These are phyloP conservation scores for Beris chalybata DNA, from an alignment of 2,888 invertebrate genomes.

Conservation along the genomic window DNA sequence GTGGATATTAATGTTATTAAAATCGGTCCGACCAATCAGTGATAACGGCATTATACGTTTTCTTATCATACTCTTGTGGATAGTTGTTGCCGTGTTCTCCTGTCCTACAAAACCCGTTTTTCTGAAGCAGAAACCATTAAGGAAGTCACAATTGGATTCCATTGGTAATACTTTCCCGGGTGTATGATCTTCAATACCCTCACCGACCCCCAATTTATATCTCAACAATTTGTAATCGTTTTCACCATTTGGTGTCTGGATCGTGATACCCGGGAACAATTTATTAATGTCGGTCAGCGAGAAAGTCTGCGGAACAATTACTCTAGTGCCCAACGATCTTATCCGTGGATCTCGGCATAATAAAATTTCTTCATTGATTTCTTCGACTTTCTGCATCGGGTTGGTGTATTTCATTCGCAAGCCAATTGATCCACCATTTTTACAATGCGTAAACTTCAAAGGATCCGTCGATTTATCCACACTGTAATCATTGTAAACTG, in stretches of 20 bases:
- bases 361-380: conserved; percentile 40
- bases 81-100: conserved; percentile 91
- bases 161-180: conserved; percentile 82
- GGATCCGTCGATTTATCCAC: background rate
- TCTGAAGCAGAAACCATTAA: conserved; percentile 89
- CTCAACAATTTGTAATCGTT: conserved; percentile 65
- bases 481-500: conserved; percentile 46
- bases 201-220: conserved; percentile 83
- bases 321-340: conserved; percentile 64
- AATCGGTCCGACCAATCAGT: conserved; percentile 51
- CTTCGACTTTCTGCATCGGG: background rate
- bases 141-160: conserved; percentile 87
- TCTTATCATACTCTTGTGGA: conserved; percentile 93
- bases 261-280: conserved; percentile 10
- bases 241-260: conserved; percentile 41
- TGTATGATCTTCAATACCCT: conserved; percentile 80
- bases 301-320: conserved; percentile 59
- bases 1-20: conserved; percentile 53
- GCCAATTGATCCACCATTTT: conserved; percentile 9
- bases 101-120: conserved; percentile 99
- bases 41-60: conserved; percentile 86
- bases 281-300: conserved; percentile 32
- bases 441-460: background rate
- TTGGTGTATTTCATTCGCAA: conserved; percentile 44
- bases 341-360: conserved; percentile 68